These are phyloP conservation scores for Bathynomus jamesi DNA, from an alignment of 1,140 invertebrate species.

Conservation along the genomic window DNA sequence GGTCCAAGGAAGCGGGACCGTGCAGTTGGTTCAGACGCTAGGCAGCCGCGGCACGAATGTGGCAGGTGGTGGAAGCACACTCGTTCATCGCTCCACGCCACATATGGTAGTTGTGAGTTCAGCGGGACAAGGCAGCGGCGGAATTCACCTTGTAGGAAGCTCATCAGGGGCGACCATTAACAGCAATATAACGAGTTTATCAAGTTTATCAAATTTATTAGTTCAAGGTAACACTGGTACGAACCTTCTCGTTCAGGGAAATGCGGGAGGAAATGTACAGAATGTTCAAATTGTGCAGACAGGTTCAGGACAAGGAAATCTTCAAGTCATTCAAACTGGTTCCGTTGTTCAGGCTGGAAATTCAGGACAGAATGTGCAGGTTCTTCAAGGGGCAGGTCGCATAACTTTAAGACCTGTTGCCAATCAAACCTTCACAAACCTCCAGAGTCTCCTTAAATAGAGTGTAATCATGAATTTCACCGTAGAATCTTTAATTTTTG, in stretches of 20 bases:
- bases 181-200: background rate
- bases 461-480: too few relatives aligned
- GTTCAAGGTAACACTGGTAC: background rate
- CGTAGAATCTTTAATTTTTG: too few relatives aligned
- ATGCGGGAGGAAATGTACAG: background rate
- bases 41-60: background rate
- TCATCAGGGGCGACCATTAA: background rate
- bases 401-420: constrained; percentile 30
- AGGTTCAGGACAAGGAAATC: background rate
- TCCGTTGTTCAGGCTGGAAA: background rate
- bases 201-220: background rate
- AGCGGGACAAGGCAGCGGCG: background rate
- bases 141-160: background rate
- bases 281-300: background rate
- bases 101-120: background rate
- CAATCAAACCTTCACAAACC: constrained; percentile 31
- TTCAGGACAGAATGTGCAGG: constrained; percentile 16
- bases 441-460: constrained; percentile 34
- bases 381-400: constrained; percentile 22
- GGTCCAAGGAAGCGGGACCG: constrained; percentile 1
- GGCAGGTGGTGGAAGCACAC: background rate
- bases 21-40: constrained; percentile 8
- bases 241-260: background rate
- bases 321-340: background rate
- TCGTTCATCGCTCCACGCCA: background rate